Evolutionary conservation across 64 coral and sea anemone genomes (phyloP).

Genomic region (Montipora sp.): DNA sequence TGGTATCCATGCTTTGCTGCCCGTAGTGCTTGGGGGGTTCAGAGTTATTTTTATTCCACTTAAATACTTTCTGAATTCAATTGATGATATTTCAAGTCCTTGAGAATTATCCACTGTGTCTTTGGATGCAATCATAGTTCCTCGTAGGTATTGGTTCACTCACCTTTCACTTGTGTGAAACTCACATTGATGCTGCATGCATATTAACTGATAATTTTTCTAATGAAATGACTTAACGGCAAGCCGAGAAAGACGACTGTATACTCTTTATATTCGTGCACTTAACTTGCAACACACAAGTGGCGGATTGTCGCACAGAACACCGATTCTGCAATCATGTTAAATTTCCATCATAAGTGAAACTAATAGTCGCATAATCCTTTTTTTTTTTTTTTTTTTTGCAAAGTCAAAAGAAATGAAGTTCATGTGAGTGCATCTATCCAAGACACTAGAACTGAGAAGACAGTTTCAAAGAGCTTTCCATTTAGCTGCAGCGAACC

Average conservation of each 20-base stretch:
- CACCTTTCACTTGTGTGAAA: not conserved
- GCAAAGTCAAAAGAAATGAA: slow-evolving; percentile 6
- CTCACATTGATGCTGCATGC: not conserved
- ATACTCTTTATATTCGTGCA: slow-evolving; percentile 5
- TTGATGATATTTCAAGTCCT: not conserved
- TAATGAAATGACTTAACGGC: not conserved
- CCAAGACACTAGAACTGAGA: not conserved
- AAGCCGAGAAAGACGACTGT: not conserved
- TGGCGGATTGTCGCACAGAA: slow-evolving; percentile 3
- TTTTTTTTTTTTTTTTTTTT: not conserved
- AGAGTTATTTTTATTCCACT: too few relatives aligned
- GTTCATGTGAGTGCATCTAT: not conserved
- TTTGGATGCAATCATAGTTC: not conserved
- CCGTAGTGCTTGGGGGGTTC: too few relatives aligned
- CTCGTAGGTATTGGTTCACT: not conserved
- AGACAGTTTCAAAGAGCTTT: slow-evolving; percentile 13
- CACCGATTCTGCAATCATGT: slow-evolving; percentile 2
- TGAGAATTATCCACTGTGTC: slow-evolving; percentile 7
- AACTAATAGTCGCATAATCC: not conserved
- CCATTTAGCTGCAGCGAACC: slow-evolving; percentile 7
- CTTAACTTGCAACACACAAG: not conserved
- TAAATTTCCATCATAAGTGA: not conserved
- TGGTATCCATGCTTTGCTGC: too few relatives aligned
- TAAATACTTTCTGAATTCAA: too few relatives aligned
- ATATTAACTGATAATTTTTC: slow-evolving; percentile 13